A percentile compares a stretch with the other conserved stretches of the same genome.
Conservation (phyloP, 2,888 invertebrate genomes). For the Notocelia uddmanniana region DNA sequence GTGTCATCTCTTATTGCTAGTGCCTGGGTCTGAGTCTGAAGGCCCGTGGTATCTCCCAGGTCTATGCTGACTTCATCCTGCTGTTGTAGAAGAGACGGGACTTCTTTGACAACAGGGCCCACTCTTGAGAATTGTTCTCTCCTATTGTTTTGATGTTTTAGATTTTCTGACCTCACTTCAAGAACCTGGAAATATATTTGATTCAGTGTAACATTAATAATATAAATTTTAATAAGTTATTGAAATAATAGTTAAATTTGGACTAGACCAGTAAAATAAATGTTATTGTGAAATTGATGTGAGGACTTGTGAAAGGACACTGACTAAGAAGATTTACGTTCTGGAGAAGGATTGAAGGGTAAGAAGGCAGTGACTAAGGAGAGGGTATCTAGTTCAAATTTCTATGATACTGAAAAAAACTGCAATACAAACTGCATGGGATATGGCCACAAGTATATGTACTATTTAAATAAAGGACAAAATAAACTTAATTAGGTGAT, state of each 20-base stretch:
- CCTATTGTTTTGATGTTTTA: slow-evolving; percentile 97
- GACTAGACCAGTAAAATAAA: too few relatives aligned
- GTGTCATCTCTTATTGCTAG: slow-evolving; percentile 93
- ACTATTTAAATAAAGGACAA: too few relatives aligned
- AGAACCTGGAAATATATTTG: slow-evolving; percentile 87
- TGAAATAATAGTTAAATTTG: neutral
- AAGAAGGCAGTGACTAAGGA: too few relatives aligned
- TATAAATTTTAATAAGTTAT: neutral
- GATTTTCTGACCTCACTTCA: slow-evolving; percentile 98
- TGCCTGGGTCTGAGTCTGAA: slow-evolving; percentile 87
- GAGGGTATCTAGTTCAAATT: too few relatives aligned
- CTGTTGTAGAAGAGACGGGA: slow-evolving; percentile 83
- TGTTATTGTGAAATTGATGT: too few relatives aligned
- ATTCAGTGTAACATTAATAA: slow-evolving; percentile 35
- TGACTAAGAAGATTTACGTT: too few relatives aligned
- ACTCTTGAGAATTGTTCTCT: slow-evolving; percentile 93
- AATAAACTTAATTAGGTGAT: too few relatives aligned
- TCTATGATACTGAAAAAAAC: too few relatives aligned
- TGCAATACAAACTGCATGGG: too few relatives aligned
- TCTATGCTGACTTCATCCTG: slow-evolving; percentile 94
- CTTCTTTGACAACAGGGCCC: slow-evolving; percentile 77
- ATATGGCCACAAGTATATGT: too few relatives aligned
- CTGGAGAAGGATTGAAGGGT: too few relatives aligned
- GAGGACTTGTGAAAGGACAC: too few relatives aligned
- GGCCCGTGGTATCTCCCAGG: slow-evolving; percentile 87